Base-by-base conservation (phyloP, 2,113 vertebrate genomes). In the Entosphenus tridentatus region DNA sequence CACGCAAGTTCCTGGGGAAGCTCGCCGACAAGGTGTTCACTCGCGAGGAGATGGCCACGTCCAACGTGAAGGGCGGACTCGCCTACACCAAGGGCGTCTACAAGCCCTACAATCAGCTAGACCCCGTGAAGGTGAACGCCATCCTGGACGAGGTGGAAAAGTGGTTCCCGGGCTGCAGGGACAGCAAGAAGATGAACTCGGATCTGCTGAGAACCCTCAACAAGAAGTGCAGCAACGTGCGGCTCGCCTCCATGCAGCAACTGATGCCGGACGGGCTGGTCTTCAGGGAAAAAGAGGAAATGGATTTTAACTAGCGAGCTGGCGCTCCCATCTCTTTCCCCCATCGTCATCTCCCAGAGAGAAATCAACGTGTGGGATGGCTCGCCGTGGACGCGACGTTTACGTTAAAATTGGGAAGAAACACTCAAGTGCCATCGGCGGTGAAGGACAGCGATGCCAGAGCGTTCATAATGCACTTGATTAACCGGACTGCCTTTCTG, bases 91-190 rank as follows among this genome's bases (percentile, higher is more conserved):
- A 65, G 10, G 62, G 62, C 21, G 62, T 65, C 62, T 65, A 65
- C 62, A 65, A 65, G 62, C 62, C 62, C n/a, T 65, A 65, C 62
- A 65, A 65, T 21, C 62, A 65, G 62, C 62, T 65, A 65, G 62
- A 65, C 62, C 62, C 62, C n/a, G 62, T 16, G 21, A 65, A 65
- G 62, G 62, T 65, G 62, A n/a, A 65, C n/a, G 62, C 62, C 21
- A 65, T 65, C 10, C n/a, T 65, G 62, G 62, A 65, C 10, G 62
- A 65, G 21, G 62, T 65, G 62, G 62, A 65, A 10, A 65, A 65
- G 21, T 65, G 62, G 62, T 65, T 65, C 21, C 62, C 62, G n/a
- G 62, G 62, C 62, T 65, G 62, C 62, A n/a, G 62, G 62, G 62
- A n/a, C n/a, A 65, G 21, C 62, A n/a, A 65, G n/a, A 65, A 65